Base-by-base conservation (phyloP, 2,797 vertebrate species). In the Sylvilagus floridanus region DNA sequence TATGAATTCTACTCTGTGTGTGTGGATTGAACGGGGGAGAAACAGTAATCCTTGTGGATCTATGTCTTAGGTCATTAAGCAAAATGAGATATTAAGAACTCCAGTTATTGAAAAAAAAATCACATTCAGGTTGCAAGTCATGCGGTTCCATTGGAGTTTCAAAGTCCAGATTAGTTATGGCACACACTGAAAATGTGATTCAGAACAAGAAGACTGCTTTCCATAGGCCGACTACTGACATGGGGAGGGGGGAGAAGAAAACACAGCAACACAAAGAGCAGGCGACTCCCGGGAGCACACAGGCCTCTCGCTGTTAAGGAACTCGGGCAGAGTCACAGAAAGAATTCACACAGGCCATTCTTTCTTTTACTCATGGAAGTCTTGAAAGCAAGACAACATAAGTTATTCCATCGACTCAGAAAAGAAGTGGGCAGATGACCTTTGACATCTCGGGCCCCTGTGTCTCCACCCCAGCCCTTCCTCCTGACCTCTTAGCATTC, bases 1-100 rank as follows among this genome's bases (percentile, higher is more conserved):
- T 86, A 97, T 98, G 98, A 98, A 98, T 98, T 98, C 97, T 95
- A 89, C 97, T 98, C 96, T 62, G 54, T 97, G 96, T 98, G 95
- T 97, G 96, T 97, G 97, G 98, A 97, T 88, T 95, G 97, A 97
- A 98, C 22, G 86, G 98, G 97, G 94, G 82, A 86, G 98, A 98
- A 98, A 97, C 97, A 98, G 96, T 96, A 97, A 98, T 97, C 97
- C 96, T 94, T 96, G 96, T 96, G 96, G 97, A 96, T 97, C 96
- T 82, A 13, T 91, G 95, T 96, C 97, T 97, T 97, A 95, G 96
- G 98, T 98, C 97, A 96, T 98, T 98, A 98, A 97, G 90, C 91
- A 97, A 97, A 98, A 96, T 89, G 66, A 97, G 97, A 97, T 97
- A 97, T 97, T 97, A 97, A 98, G 95, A 96, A 87, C 87, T 95